A percentile compares a stretch with the other conserved stretches of the same genome.
phyloP scores from a whole-genome alignment of 1,140 invertebrate species.

The Drosophila pectinifera region DNA sequence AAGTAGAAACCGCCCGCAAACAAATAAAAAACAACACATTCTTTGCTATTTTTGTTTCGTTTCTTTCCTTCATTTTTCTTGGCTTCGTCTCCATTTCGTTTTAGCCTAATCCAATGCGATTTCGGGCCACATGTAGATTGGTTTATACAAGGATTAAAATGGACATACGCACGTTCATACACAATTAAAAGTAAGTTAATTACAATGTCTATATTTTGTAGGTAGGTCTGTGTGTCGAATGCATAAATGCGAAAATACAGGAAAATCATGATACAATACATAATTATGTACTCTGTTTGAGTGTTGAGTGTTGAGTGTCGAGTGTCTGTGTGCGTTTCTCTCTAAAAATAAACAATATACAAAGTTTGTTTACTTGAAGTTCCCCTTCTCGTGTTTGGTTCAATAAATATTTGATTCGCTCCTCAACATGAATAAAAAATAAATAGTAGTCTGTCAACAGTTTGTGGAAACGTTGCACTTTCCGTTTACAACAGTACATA shows the following conservation, averaged over 20 bases:
- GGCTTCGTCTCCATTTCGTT: conserved; percentile 34
- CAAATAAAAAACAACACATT: conserved; percentile 32
- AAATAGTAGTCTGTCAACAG: conserved; percentile 66
- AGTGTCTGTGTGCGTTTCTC: conserved; percentile 16
- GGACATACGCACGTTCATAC: conserved; percentile 70
- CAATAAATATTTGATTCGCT: conserved; percentile 53
- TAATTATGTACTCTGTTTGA: conserved; percentile 18
- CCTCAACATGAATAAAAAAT: conserved; percentile 76
- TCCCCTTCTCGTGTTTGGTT: not conserved
- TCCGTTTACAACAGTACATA: conserved; percentile 60
- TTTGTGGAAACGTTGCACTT: conserved; percentile 28
- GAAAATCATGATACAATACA: conserved; percentile 43
- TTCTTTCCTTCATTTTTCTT: conserved; percentile 11
- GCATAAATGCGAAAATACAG: conserved; percentile 80
- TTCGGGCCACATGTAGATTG: conserved; percentile 43
- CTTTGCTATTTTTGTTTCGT: conserved; percentile 27
- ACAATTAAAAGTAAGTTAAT: conserved; percentile 74
- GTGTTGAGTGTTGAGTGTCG: conserved; percentile 19
- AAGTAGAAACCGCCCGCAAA: not conserved
- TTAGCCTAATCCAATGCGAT: conserved; percentile 40
- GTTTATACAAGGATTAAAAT: conserved; percentile 64
- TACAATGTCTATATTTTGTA: conserved; percentile 63
- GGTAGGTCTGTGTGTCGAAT: conserved; percentile 58
- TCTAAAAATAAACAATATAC: conserved; percentile 49
- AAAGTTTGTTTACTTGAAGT: conserved; percentile 46